Percentiles rank a stretch among this genome's conserved stretches.
Conservation (phyloP, 2,888 invertebrate species). For the Liopterus haemorrhoidalis region DNA sequence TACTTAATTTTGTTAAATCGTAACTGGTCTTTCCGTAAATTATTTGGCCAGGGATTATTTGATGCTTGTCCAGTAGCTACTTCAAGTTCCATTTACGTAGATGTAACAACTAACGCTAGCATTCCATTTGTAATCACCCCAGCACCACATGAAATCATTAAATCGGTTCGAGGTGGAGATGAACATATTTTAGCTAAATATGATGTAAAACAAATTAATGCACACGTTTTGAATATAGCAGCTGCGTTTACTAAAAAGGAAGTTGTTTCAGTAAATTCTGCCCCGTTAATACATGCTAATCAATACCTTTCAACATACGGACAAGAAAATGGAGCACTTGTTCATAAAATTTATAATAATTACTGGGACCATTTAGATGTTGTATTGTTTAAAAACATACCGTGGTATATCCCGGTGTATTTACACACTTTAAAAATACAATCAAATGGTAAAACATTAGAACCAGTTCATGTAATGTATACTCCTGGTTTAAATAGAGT, state of each 20-base stretch:
- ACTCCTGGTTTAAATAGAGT: constrained; percentile 77
- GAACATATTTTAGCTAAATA: constrained; percentile 65
- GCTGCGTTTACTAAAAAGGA: constrained; percentile 51
- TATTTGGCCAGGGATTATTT: constrained; percentile 81
- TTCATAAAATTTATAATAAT: constrained; percentile 77
- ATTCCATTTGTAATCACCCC: constrained; percentile 60
- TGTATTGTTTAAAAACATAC: constrained; percentile 82
- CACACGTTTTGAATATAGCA: constrained; percentile 58
- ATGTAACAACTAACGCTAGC: constrained; percentile 60
- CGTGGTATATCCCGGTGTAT: constrained; percentile 80
- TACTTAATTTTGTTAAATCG: constrained; percentile 57
- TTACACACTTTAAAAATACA: constrained; percentile 74
- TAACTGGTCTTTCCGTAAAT: constrained; percentile 80
- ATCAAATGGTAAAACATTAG: constrained; percentile 52
- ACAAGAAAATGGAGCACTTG: constrained; percentile 84
- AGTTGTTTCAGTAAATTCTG: constrained; percentile 51
- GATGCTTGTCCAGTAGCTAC: constrained; percentile 77
- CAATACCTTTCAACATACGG: constrained; percentile 85
- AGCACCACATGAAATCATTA: constrained; percentile 52
- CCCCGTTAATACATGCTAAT: constrained; percentile 69
- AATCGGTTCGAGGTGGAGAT: constrained; percentile 64
- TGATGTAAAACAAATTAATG: constrained; percentile 43
- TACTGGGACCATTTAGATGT: constrained; percentile 70
- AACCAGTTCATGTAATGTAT: constrained; percentile 55
- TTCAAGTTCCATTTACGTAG: constrained; percentile 74